phyloP scores from a whole-genome alignment of 2,113 vertebrate genomes.

The Megaceryle torquata region DNA sequence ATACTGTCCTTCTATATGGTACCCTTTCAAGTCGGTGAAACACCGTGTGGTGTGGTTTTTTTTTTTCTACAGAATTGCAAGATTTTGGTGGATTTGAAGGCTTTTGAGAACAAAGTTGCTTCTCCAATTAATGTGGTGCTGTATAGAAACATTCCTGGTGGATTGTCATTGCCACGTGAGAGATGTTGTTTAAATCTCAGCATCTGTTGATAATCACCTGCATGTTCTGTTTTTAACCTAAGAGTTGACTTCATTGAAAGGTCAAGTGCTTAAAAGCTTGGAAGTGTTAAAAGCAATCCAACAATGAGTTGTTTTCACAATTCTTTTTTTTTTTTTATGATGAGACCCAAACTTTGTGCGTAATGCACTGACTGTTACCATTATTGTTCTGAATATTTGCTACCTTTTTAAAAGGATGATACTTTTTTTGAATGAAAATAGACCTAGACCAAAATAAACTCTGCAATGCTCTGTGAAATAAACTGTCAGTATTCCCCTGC shows the following conservation, averaged over 20 bases:
- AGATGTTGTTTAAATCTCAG: not conserved
- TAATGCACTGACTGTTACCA: slow-evolving; percentile 6
- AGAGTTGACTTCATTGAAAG: not conserved
- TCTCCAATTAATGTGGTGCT: slow-evolving; percentile 9
- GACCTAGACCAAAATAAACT: slow-evolving; percentile 10
- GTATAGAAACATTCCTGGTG: not conserved
- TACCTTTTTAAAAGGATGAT: not conserved
- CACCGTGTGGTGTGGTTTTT: not conserved
- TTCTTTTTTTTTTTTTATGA: not conserved
- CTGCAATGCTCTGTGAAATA: slow-evolving; percentile 53
- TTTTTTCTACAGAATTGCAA: not conserved
- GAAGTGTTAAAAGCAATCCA: not conserved
- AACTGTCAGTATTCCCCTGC: slow-evolving; percentile 51
- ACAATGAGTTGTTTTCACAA: not conserved
- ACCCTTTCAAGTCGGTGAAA: not conserved
- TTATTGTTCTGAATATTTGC: not conserved
- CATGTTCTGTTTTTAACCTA: slow-evolving; percentile 20
- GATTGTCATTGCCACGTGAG: slow-evolving; percentile 27
- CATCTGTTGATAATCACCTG: slow-evolving; percentile 32
- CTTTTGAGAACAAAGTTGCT: not conserved
- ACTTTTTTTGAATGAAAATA: slow-evolving; percentile 27
- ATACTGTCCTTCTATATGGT: not conserved
- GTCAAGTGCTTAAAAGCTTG: slow-evolving; percentile 11
- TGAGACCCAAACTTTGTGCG: not conserved
- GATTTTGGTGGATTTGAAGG: not conserved